Evolutionary conservation across 1,140 invertebrate species (phyloP).

Genomic region (Trichonephila inaurata): DNA sequence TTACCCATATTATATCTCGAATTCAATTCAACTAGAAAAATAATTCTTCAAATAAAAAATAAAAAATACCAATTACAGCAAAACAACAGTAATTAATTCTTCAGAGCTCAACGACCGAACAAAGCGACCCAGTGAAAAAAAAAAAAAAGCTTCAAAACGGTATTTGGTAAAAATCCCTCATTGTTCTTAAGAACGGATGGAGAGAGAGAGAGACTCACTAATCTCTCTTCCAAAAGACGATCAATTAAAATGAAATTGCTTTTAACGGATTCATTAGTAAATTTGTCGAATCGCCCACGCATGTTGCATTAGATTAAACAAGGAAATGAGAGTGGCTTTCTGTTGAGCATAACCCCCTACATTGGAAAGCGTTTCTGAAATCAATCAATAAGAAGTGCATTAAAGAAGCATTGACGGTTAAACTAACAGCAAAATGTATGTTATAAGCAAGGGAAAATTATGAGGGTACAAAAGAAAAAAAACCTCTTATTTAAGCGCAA

Average conservation of each 20-base stretch:
- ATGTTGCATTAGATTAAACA: neutral
- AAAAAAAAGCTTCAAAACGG: neutral
- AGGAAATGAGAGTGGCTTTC: slow-evolving; percentile 2
- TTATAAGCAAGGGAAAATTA: no score
- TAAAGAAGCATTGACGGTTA: neutral
- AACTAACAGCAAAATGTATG: no score
- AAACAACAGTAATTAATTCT: neutral
- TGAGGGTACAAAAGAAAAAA: no score
- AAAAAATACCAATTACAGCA: no score
- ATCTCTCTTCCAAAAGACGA: neutral
- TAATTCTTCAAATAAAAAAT: no score
- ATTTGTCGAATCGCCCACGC: neutral
- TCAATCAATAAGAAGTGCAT: neutral
- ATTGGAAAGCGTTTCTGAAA: neutral
- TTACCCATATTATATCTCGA: no score
- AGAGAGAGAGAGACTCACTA: neutral
- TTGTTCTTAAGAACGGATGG: neutral
- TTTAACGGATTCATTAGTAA: slow-evolving; percentile 19
- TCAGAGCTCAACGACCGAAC: neutral
- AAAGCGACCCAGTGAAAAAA: neutral
- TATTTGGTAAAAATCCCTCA: neutral
- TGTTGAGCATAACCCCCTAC: neutral
- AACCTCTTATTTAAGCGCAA: no score
- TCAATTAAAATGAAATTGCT: slow-evolving; percentile 9
- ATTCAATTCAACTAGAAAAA: no score